These are phyloP conservation scores for Barypeithes pellucidus DNA, from an alignment of 2,888 invertebrate genomes.

Conservation along the genomic window DNA sequence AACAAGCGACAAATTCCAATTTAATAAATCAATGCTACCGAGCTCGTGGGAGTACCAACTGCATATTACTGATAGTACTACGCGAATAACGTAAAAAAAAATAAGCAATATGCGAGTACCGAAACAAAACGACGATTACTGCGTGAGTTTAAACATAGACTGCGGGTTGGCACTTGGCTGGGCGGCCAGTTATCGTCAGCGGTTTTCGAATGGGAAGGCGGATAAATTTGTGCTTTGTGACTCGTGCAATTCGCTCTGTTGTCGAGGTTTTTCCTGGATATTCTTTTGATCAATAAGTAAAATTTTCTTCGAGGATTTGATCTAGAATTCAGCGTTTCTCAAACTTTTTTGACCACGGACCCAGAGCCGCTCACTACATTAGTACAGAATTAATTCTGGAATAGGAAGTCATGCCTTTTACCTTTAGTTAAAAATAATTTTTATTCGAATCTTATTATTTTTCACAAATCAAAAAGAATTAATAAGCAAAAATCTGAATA, in stretches of 20 bases:
- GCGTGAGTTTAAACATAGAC: conserved; percentile 29
- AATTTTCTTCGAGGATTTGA: background rate
- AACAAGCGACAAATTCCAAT: conserved; percentile 3
- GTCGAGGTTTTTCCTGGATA: conserved; percentile 14
- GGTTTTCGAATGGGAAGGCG: conserved; percentile 45
- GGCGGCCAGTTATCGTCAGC: conserved; percentile 37
- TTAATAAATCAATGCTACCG: conserved; percentile 10
- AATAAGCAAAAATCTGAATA: too few species aligned
- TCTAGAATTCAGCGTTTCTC: too few species aligned
- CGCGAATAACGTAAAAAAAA: conserved; percentile 27
- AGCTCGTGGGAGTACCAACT: conserved; percentile 27
- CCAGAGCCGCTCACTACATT: too few species aligned
- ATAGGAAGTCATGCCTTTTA: too few species aligned
- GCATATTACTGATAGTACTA: conserved; percentile 16
- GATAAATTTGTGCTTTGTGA: conserved; percentile 41
- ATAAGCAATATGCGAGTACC: conserved; percentile 26
- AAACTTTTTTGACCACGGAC: too few species aligned
- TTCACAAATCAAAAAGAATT: too few species aligned
- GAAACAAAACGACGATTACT: conserved; percentile 15
- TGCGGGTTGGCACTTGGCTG: conserved; percentile 42
- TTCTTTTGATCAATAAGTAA: background rate
- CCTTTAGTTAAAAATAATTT: too few species aligned
- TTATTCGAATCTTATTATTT: too few species aligned
- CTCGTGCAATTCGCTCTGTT: conserved; percentile 14
- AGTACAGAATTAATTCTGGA: too few species aligned